Evolutionary conservation across 2,113 vertebrate genomes (phyloP), one percentile per base, ranked within the genome.

Genomic region (Tangachromis dhanisi): DNA sequence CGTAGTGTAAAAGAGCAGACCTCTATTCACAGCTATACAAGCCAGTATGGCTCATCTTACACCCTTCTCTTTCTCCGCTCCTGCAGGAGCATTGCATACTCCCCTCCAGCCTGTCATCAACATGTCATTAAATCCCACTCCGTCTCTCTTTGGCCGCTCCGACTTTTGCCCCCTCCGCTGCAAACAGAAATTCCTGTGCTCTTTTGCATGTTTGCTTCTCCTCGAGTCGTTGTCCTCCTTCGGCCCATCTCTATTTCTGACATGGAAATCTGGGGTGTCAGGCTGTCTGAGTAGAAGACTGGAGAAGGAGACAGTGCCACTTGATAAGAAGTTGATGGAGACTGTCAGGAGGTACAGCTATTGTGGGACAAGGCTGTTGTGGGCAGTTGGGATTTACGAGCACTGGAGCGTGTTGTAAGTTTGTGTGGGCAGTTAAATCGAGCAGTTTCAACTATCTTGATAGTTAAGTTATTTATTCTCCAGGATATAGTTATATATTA

Each of bases 81-180:
- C 81, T 83, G 80, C 80, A 90, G 82, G 83, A 90, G 86, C 61
- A 78, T 9, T 55, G 87, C 80, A 83, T 35, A 47, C 90, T 86
- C 82, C 87, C 61, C 53, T 89, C 83, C 83, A 45, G 86, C 90
- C 93, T 96, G 95, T 96, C 96, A 95, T 92, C 95, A 94, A 81
- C 80, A 90, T 83, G 86, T 92, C 95, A 95, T 96, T 95, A 95
- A 91, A 88, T 29, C 55, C 73, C 19, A 51, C 84, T 71, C 59
- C 21, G 9, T 80, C 57, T 81, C 87, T 89, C 47, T 71, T 83
- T 21, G 19, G 29, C 82, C 11, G 45, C 55, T 88, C 86, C 19
- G 55, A 81, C 87, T 80, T 90, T 83, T 53, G 40, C 80, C 82
- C 31, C 21, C 19, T 63, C 61, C 5, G 35, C 16, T 38, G 38